Evolutionary conservation across 2,888 invertebrate species (phyloP), one percentile per base, ranked within the genome.

Genomic region (Hemicrepidius hirtus): DNA sequence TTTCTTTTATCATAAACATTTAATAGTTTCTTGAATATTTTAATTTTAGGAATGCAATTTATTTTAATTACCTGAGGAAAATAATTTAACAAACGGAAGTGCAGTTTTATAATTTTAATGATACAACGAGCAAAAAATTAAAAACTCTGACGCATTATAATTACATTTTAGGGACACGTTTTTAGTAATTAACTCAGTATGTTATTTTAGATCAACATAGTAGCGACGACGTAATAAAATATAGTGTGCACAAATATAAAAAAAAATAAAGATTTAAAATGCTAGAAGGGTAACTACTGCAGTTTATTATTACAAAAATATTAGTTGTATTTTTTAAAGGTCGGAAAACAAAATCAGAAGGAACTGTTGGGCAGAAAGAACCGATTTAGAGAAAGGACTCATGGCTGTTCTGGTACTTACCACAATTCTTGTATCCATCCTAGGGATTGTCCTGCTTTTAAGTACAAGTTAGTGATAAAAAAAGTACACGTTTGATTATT

Each of bases 311-410:
- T 32, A 32, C 7, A 6, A 32, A 5, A 32, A 9, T 32, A 9
- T 6, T 9, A 1, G 32, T 32, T 24, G 7, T 44, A 13, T 18
- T 7, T 4, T 16, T 44, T 44, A 13, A 44, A 44, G 44, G 44
- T 44, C 44, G 1, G 44, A 44, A 44, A 44, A 13, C 18, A 44
- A 44, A 13, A 44, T 4, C 1, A 44, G 44, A 44, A 44, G 20
- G 1, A 32, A 32, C 44, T 64, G 64, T 18, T 64, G 64, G 64
- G 12, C 35, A 1, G 35, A 49, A 12, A 50, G 64, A 37, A 50
- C 64, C 1, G 32, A 50, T 12, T 20, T 64, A 12, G 64, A 64
- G 20, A 64, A 64, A 21, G 64, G 64, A 6, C 50, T 64, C 3
- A 12, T 35, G 28, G 35, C n/a, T 35, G 18, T 64, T 9, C 13